Evolutionary conservation across 2,888 invertebrate genomes (phyloP).

Genomic region (Eucera pruinosa): DNA sequence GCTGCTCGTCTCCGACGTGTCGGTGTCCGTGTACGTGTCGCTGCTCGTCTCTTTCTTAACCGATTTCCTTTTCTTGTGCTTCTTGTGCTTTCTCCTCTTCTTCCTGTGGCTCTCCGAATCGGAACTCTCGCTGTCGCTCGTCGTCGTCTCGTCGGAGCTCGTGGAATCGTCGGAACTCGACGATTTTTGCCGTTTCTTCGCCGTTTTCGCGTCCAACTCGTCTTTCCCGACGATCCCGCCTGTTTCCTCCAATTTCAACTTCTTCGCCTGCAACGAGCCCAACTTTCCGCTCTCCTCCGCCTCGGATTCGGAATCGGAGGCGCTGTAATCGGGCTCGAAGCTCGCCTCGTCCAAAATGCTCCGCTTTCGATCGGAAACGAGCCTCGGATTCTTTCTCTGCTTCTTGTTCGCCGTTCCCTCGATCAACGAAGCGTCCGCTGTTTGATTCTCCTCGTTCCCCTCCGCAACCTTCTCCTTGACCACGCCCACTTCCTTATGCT

Average conservation of each 20-base stretch:
- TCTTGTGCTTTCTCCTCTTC: constrained; percentile 88
- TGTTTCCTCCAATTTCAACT: constrained; percentile 73
- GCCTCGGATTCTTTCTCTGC: constrained; percentile 79
- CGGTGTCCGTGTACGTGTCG: constrained; percentile 88
- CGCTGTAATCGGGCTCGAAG: constrained; percentile 91
- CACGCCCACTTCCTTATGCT: constrained; percentile 78
- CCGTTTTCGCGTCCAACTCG: constrained; percentile 82
- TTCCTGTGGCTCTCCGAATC: constrained; percentile 85
- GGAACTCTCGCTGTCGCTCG: no score
- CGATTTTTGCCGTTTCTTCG: constrained; percentile 81
- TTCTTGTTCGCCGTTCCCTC: no score
- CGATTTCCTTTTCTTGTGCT: constrained; percentile 85
- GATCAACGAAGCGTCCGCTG: no score
- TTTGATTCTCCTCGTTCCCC: constrained; percentile 67
- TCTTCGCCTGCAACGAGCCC: constrained; percentile 68
- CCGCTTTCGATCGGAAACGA: constrained; percentile 87
- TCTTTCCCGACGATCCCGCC: constrained; percentile 73
- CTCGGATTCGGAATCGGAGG: constrained; percentile 88
- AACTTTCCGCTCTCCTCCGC: constrained; percentile 84
- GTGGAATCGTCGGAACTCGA: constrained; percentile 86
- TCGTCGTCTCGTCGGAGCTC: constrained; percentile 84
- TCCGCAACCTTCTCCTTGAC: constrained; percentile 69
- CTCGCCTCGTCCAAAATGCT: constrained; percentile 89
- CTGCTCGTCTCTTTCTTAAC: constrained; percentile 87
- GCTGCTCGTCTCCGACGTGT: constrained; percentile 87